Evolutionary conservation across 2,888 invertebrate genomes (phyloP).

Genomic region (Synanthedon tipuliformis): DNA sequence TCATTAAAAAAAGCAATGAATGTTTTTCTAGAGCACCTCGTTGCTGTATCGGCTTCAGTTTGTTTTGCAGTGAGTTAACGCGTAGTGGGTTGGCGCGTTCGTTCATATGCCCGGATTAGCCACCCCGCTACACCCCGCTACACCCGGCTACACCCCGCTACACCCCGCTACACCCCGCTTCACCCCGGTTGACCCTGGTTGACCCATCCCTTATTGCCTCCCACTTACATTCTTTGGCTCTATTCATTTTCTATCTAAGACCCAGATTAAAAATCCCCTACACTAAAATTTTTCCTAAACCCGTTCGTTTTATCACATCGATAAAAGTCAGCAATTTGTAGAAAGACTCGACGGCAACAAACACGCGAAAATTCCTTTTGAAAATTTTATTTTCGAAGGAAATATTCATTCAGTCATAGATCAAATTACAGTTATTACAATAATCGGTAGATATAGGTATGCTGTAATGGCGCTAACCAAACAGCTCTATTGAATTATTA

Average conservation of each 20-base stretch:
- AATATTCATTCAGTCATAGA: too few species aligned
- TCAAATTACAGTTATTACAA: too few species aligned
- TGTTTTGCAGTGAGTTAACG: neutral
- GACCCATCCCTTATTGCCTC: neutral
- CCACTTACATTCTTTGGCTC: neutral
- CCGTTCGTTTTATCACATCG: neutral
- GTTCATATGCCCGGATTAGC: neutral
- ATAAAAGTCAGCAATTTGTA: neutral
- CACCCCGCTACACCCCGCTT: neutral
- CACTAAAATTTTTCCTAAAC: neutral
- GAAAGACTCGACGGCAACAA: too few species aligned
- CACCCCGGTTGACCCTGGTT: neutral
- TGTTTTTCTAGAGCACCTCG: slow-evolving; percentile 9
- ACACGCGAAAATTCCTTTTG: too few species aligned
- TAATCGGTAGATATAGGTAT: too few species aligned
- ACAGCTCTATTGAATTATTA: too few species aligned
- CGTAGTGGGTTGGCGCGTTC: neutral
- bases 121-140: neutral
- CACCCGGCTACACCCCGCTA: neutral
- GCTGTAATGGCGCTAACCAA: too few species aligned
- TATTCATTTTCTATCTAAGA: neutral
- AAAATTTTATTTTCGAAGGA: too few species aligned
- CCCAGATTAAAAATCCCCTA: neutral
- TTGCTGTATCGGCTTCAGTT: neutral
- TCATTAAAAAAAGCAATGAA: slow-evolving; percentile 34